phyloP scores from a whole-genome alignment of 2,888 invertebrate genomes.

The Odontocolon sp. region DNA sequence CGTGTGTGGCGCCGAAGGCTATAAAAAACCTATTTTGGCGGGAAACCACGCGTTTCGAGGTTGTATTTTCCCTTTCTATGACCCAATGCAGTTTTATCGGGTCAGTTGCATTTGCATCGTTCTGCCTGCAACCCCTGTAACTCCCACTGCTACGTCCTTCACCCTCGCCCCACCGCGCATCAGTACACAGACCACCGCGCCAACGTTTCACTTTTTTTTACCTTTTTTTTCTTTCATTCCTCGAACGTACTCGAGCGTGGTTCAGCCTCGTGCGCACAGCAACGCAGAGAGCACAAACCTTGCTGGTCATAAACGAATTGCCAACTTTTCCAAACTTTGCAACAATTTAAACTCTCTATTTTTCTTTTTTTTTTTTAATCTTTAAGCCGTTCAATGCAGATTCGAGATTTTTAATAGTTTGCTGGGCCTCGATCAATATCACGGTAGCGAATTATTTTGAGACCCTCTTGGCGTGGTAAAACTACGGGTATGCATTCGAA shows the following conservation, averaged over 20 bases:
- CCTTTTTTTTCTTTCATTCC: conserved; percentile 43
- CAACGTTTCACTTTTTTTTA: conserved; percentile 45
- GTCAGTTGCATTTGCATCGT: conserved; percentile 76
- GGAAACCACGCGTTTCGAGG: conserved; percentile 70
- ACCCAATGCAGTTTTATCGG: conserved; percentile 77
- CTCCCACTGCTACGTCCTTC: conserved; percentile 36
- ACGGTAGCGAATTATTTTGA: not conserved
- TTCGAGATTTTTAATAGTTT: no score
- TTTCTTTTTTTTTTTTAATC: not conserved
- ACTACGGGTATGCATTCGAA: not conserved
- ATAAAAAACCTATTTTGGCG: conserved; percentile 76
- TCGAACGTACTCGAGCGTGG: conserved; percentile 30
- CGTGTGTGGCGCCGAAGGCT: conserved; percentile 63
- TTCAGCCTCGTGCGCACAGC: not conserved
- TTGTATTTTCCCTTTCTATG: conserved; percentile 79
- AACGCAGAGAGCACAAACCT: not conserved
- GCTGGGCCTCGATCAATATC: conserved; percentile 23
- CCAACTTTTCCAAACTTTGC: not conserved
- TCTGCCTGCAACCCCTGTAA: conserved; percentile 59
- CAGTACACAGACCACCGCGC: conserved; percentile 19
- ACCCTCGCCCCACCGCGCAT: conserved; percentile 11
- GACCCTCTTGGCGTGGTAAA: not conserved
- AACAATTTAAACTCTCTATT: not conserved
- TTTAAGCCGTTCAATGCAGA: not conserved
- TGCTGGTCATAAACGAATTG: conserved; percentile 12